phyloP scores from a whole-genome alignment of 2,113 vertebrate genomes.

The Erinaceus europaeus region DNA sequence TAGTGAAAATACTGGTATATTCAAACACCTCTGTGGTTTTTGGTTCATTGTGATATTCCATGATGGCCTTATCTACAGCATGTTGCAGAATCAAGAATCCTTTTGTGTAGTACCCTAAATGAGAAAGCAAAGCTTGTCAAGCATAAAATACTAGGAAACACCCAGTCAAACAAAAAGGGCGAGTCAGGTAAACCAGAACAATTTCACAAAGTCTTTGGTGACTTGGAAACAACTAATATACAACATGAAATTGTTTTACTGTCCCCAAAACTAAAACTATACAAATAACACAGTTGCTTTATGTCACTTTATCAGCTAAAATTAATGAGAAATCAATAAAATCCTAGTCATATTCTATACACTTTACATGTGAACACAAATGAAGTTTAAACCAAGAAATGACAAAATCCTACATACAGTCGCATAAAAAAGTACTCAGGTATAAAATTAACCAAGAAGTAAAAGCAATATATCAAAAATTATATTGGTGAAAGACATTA shows the following conservation, averaged over 20 bases:
- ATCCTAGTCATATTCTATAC: neutral
- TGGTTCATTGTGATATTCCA: constrained; percentile 80
- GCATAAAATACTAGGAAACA: neutral
- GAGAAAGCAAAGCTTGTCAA: neutral
- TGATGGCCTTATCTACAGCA: constrained; percentile 90
- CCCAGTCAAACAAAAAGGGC: neutral
- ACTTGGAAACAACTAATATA: neutral
- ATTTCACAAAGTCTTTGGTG: neutral
- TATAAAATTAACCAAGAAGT: neutral
- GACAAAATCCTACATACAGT: neutral
- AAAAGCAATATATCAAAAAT: neutral
- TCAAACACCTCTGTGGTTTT: constrained; percentile 76
- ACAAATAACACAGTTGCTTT: neutral
- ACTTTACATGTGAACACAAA: neutral
- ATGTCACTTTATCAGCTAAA: constrained; percentile 3
- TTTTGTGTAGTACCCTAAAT: constrained; percentile 89
- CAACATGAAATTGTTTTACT: neutral
- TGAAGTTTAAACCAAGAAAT: neutral
- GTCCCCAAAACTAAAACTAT: neutral
- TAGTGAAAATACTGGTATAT: constrained; percentile 78
- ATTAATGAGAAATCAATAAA: neutral
- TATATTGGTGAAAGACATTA: neutral
- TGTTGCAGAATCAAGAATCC: constrained; percentile 92
- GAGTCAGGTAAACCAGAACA: neutral
- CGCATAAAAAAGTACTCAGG: neutral